Percentiles rank a stretch among this genome's conserved stretches.
These are phyloP conservation scores for Toxotes lorentzi DNA, from an alignment of 2,797 vertebrate species.

Conservation along the genomic window DNA sequence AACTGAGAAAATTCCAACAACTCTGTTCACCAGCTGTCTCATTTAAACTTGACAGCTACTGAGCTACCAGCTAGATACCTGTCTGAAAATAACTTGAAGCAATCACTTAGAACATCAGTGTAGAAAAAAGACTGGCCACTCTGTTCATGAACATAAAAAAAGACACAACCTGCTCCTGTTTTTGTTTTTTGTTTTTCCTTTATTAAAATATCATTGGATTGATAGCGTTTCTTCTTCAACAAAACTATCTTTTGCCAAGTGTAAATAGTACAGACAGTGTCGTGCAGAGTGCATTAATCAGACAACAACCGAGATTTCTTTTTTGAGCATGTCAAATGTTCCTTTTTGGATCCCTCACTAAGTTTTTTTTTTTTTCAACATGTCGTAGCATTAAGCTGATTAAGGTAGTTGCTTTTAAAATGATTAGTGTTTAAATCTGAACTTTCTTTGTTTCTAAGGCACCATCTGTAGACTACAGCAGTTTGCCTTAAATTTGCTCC, in stretches of 20 bases:
- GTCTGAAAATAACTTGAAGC: too few relatives aligned
- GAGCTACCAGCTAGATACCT: too few relatives aligned
- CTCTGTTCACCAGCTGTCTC: too few relatives aligned
- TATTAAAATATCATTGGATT: too few relatives aligned
- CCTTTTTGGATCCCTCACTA: not conserved
- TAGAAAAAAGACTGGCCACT: not conserved
- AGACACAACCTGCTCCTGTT: not conserved
- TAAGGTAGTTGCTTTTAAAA: not conserved
- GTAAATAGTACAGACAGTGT: accelerated
- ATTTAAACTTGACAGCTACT: too few relatives aligned
- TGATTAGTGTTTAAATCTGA: not conserved
- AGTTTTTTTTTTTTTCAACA: not conserved
- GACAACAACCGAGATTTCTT: not conserved
- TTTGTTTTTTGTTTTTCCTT: too few relatives aligned
- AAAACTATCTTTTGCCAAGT: not conserved
- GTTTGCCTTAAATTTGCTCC: not conserved
- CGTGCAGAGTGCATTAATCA: not conserved
- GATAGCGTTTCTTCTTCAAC: not conserved
- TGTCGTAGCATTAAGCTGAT: not conserved
- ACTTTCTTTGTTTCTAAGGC: not conserved
- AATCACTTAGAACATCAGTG: too few relatives aligned
- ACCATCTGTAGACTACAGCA: not conserved
- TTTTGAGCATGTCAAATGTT: not conserved
- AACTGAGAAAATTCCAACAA: not conserved
- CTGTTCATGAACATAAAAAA: not conserved